Base-by-base conservation (phyloP, 2,888 invertebrate species). In the Hofmannophila pseudospretella region DNA sequence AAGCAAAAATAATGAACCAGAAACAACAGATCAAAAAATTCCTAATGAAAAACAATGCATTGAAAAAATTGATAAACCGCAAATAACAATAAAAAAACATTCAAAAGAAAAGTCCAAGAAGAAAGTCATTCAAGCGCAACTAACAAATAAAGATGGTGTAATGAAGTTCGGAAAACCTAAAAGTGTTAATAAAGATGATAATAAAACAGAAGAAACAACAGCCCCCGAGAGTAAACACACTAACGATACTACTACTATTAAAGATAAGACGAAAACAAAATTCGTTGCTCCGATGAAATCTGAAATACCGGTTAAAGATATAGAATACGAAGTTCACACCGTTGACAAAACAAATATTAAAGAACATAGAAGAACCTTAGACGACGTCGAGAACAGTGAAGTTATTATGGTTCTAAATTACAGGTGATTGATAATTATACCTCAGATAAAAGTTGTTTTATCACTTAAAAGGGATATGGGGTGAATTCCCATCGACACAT, bases 111-210 rank as follows among this genome's bases (percentile, higher is more conserved):
- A 39, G 29, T 22, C 25, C n/a, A 47, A 36, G 1, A 68, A 66
- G 31, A 78, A 67, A 51, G 50, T 58, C 3, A 42, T 82, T 9
- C 85, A 85, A 61, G 51, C 84, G 2, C 65, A 65, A 44, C 47
- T 85, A 33, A 59, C 67, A 1, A 82, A 85, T 38, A 79, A 72
- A 55, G 68, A 58, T 39, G 84, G 84, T 1, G 44, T 73, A 14
- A 81, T 85, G 82, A 85, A 84, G 48, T 85, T 60, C 42, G 45
- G 47, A 12, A 79, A 69, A 41, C 77, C 80, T 4, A 57, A 59
- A 47, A 22, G 39, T 7, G 16, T 27, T 20, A 34, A 34, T 20
- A 30, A 25, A 4, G 13, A 31, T 9, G 20, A 27, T n/a, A 11
- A 28, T 32, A 30, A 19, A 36, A 26, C 19, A 32, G 32, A 7